Evolutionary conservation across 2,797 vertebrate genomes (phyloP).

Genomic region (Perodicticus potto): DNA sequence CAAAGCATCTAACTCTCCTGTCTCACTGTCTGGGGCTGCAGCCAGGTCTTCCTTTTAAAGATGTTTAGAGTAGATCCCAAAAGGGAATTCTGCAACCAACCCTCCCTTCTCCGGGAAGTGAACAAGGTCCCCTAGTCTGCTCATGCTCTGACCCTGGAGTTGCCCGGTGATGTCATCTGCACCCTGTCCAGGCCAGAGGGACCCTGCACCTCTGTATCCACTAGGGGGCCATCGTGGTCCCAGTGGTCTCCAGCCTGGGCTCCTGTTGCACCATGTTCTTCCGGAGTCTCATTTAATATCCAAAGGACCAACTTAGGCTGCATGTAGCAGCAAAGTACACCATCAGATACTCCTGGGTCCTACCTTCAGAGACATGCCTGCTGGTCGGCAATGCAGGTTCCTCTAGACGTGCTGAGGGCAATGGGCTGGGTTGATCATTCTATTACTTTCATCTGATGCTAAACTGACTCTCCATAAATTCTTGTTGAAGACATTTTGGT

Average conservation of each 20-base stretch:
- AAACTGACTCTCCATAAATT: background rate
- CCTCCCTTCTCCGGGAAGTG: background rate
- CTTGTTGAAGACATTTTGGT: background rate
- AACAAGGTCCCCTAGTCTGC: rapidly evolving
- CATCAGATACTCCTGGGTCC: background rate
- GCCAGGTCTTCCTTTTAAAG: background rate
- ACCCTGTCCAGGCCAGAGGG: background rate
- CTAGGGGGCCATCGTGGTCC: background rate
- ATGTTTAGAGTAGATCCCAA: background rate
- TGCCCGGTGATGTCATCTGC: rapidly evolving
- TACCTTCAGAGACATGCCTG: background rate
- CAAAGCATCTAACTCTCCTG: background rate
- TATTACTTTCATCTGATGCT: background rate
- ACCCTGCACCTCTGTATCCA: too few species aligned
- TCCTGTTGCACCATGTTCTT: background rate
- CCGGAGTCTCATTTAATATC: background rate
- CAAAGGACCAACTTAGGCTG: background rate
- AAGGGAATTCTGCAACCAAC: background rate
- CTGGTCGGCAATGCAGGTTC: too few species aligned
- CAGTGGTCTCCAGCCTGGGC: background rate
- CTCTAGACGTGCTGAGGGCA: background rate
- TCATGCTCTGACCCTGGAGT: rapidly evolving
- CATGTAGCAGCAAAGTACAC: background rate
- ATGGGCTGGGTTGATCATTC: background rate
- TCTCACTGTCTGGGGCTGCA: background rate